Conservation (phyloP, 2,797 vertebrate genomes). For the Dermochelys coriacea region DNA sequence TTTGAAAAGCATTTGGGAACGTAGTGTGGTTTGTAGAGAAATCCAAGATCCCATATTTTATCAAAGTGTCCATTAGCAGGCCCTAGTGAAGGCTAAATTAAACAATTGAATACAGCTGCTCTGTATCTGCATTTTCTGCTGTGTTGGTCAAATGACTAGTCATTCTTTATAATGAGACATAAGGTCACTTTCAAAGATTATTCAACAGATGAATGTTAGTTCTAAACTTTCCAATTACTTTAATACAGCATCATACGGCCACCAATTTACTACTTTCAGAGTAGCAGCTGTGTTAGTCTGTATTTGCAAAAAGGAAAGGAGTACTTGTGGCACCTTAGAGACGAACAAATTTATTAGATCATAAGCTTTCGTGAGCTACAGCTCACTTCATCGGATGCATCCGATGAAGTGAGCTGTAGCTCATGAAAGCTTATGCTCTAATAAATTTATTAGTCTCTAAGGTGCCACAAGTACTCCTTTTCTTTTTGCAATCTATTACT, state of each 20-base stretch:
- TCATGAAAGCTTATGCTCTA: too few relatives aligned
- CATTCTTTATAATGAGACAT: constrained; percentile 34
- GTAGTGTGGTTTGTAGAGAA: not conserved
- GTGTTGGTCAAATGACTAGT: not conserved
- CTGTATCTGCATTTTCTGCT: constrained; percentile 13
- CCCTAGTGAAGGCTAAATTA: constrained; percentile 45
- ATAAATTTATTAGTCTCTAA: too few relatives aligned
- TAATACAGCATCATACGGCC: accelerated
- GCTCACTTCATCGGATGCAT: too few relatives aligned
- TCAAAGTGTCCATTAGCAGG: not conserved
- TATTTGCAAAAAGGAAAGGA: too few relatives aligned
- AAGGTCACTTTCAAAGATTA: constrained; percentile 48
- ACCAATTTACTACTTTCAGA: accelerated
- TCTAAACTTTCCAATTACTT: accelerated
- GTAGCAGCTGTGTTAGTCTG: too few relatives aligned
- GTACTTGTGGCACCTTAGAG: too few relatives aligned
- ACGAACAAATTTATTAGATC: too few relatives aligned
- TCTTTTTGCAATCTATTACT: accelerated
- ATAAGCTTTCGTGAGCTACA: too few relatives aligned
- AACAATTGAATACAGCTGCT: constrained; percentile 40
- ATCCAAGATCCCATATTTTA: constrained; percentile 38
- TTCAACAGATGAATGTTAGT: not conserved
- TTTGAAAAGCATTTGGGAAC: not conserved
- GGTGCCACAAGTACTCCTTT: too few relatives aligned
- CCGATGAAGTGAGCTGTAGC: too few relatives aligned